phyloP scores from a whole-genome alignment of 2,797 vertebrate species.

The Peromyscus eremicus region DNA sequence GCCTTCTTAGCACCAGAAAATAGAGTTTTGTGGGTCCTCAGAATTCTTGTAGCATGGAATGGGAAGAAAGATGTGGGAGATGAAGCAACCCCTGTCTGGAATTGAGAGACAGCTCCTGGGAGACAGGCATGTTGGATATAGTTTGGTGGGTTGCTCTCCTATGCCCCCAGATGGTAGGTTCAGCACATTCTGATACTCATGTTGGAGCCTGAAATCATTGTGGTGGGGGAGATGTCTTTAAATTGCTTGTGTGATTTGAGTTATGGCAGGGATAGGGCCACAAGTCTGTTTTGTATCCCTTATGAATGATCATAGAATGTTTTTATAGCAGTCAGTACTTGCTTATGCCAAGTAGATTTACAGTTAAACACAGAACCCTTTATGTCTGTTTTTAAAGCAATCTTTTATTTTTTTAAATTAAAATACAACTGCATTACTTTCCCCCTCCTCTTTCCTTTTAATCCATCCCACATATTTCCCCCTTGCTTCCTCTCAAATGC shows the following conservation, averaged over 20 bases:
- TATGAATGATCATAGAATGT: background rate
- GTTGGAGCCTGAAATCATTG: background rate
- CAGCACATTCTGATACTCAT: background rate
- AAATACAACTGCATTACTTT: background rate
- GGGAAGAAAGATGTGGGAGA: no score
- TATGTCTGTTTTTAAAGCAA: background rate
- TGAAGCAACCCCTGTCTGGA: background rate
- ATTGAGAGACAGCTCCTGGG: background rate
- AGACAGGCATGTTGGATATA: background rate
- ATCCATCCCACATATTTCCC: no score
- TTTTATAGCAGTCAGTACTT: background rate
- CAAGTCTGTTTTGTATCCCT: background rate
- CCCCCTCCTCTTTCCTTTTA: background rate
- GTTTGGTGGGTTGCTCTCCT: background rate
- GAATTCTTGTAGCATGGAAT: background rate
- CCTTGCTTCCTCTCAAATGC: background rate
- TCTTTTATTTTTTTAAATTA: background rate
- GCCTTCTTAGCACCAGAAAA: conserved; percentile 14
- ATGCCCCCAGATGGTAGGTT: background rate
- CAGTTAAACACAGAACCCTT: conserved; percentile 1
- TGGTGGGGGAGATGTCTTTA: background rate
- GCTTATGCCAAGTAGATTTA: conserved; percentile 1
- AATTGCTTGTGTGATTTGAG: conserved; percentile 4
- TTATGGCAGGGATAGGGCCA: background rate
- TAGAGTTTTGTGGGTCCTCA: background rate